phyloP scores from a whole-genome alignment of 2,888 invertebrate genomes.

The Limulus polyphemus region DNA sequence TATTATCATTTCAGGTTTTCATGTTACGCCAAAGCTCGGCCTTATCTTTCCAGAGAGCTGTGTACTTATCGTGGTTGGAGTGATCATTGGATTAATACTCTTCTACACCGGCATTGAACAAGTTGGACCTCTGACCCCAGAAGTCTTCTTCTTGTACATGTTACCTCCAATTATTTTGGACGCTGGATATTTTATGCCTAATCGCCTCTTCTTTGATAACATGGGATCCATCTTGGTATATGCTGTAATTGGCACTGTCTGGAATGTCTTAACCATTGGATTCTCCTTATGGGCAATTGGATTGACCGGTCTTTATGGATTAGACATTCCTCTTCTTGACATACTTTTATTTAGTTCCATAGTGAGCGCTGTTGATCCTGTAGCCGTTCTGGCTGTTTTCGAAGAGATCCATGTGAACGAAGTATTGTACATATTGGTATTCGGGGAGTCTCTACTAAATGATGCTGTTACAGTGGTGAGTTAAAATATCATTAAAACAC shows the following conservation, averaged over 20 bases:
- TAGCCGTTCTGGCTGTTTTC: constrained; percentile 91
- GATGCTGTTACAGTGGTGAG: constrained; percentile 88
- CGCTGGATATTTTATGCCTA: constrained; percentile 98
- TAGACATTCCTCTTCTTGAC: constrained; percentile 52
- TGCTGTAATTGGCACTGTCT: constrained; percentile 88
- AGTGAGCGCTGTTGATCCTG: constrained; percentile 93
- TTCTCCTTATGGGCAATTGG: constrained; percentile 74
- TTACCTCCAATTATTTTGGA: constrained; percentile 95
- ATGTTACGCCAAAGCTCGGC: constrained; percentile 81
- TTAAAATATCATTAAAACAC: constrained; percentile 14
- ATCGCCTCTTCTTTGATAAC: constrained; percentile 89
- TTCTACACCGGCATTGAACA: constrained; percentile 44
- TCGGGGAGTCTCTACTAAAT: constrained; percentile 93
- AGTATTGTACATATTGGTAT: constrained; percentile 93
- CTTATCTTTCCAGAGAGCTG: constrained; percentile 95
- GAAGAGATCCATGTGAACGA: constrained; percentile 98
- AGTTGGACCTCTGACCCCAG: constrained; percentile 62
- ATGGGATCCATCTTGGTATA: constrained; percentile 88
- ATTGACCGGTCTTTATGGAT: constrained; percentile 62
- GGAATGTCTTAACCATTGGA: constrained; percentile 61
- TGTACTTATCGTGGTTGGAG: constrained; percentile 86
- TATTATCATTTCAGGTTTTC: constrained; percentile 64
- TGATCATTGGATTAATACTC: constrained; percentile 72
- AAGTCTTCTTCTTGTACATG: constrained; percentile 94
- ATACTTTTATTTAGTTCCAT: constrained; percentile 79